A percentile compares a stretch with the other conserved stretches of the same genome.
These are phyloP conservation scores for Melanostoma scalare DNA, from an alignment of 2,888 invertebrate genomes.

Conservation along the genomic window DNA sequence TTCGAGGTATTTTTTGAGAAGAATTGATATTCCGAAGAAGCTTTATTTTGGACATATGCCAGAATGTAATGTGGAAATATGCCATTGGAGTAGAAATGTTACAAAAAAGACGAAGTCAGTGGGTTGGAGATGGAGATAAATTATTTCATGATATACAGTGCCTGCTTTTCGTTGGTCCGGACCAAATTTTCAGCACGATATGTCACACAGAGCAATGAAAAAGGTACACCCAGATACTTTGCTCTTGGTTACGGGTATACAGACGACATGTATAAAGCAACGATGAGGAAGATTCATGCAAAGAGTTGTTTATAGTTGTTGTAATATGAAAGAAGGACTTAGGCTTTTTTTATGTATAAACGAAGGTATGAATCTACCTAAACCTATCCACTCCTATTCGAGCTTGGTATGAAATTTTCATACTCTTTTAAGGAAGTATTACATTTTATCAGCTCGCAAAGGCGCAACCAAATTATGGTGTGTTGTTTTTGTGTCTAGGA, in stretches of 20 bases:
- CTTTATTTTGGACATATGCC: constrained; percentile 67
- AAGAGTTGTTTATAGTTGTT: constrained; percentile 15
- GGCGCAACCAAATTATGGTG: constrained; percentile 55
- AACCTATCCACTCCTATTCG: no score
- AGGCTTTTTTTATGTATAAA: background rate
- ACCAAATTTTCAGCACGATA: constrained; percentile 52
- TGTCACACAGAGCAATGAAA: constrained; percentile 14
- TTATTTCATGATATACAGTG: constrained; percentile 37
- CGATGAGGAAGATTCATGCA: background rate
- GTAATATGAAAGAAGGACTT: constrained; percentile 23
- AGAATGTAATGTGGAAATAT: constrained; percentile 60
- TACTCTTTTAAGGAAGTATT: constrained; percentile 24
- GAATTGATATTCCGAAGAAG: constrained; percentile 58
- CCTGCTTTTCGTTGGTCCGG: constrained; percentile 39
- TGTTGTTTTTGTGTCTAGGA: constrained; percentile 19
- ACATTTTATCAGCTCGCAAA: constrained; percentile 51
- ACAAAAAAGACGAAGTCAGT: background rate
- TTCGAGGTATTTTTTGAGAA: constrained; percentile 33
- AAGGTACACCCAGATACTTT: constrained; percentile 11
- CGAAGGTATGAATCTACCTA: background rate
- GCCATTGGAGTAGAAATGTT: constrained; percentile 50
- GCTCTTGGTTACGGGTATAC: background rate
- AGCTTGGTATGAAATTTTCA: constrained; percentile 18
- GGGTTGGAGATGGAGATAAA: constrained; percentile 23
- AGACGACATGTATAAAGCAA: background rate